Evolutionary conservation across 2,113 vertebrate genomes (phyloP), one percentile per base, ranked within the genome.

Genomic region (Trematocara zebra): DNA sequence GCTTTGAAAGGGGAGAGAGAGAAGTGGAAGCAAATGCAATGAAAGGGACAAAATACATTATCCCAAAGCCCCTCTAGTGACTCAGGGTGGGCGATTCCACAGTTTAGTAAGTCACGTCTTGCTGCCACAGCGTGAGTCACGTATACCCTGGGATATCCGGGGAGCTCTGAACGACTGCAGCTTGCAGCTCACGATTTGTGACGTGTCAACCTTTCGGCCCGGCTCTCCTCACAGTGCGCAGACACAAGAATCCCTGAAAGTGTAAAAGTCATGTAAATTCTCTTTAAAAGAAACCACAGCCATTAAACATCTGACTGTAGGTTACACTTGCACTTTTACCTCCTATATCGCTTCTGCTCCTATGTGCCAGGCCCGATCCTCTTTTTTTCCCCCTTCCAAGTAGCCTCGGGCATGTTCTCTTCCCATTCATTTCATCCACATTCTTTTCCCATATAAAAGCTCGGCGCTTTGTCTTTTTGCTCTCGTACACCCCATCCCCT

Each of bases 381-480:
- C 28, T 59, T 40, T 8, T 47, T 23, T 82, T 83, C 44, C 90
- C 28, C 51, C 67, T 56, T 12, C 42, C 51, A 44, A 56, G 33
- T 54, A 79, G 88, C 93, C 91, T 57, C 11, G 10, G 89, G 91
- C 89, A 72, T 93, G 89, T 93, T 94, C 89, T 89, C 86, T 87
- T 80, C 84, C 72, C 74, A 92, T 91, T 89, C 76, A 92, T 90
- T 89, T 91, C 52, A 78, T 86, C 64, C 88, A 88, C 89, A 92
- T 94, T 93, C 87, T 92, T 91, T 85, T 88, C 83, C 88, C 88
- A 87, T 89, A 87, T 90, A 76, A 86, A 93, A 92, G 80, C 59
- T 67, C 59, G 4, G 67, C 82, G 67, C 83, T 67, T 51, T 80
- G 53, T 76, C 37, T 86, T 88, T 84, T 35, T 28, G 10, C 80